These are phyloP conservation scores for Hemiprocne comata DNA, from an alignment of 2,113 vertebrate species.

Conservation along the genomic window DNA sequence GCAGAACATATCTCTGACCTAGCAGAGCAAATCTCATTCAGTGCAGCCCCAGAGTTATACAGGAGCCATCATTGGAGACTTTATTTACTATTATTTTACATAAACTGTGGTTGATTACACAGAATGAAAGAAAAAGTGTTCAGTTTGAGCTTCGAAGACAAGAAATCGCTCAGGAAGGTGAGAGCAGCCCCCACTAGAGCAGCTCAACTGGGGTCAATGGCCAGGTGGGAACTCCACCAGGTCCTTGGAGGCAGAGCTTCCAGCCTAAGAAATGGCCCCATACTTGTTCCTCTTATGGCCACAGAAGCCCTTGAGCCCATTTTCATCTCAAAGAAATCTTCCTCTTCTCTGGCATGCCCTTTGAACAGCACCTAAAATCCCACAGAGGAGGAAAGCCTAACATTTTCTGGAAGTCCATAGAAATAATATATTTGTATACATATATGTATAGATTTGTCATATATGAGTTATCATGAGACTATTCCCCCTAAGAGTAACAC, in stretches of 20 bases:
- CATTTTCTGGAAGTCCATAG: background rate
- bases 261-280: slow-evolving; percentile 9
- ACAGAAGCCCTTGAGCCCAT: background rate
- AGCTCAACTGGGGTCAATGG: fast-evolving
- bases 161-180: background rate
- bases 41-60: background rate
- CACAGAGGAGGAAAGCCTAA: background rate
- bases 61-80: background rate
- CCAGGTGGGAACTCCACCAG: background rate
- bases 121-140: background rate
- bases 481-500: background rate
- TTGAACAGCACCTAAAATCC: background rate
- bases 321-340: background rate
- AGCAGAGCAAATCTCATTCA: background rate
- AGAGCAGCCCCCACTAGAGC: background rate
- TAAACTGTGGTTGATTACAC: fast-evolving
- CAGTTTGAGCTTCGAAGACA: background rate
- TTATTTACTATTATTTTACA: background rate
- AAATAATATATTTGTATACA: background rate
- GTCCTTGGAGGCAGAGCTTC: background rate
- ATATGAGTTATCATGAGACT: background rate
- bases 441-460: background rate
- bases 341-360: slow-evolving; percentile 9
- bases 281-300: background rate
- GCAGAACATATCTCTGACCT: background rate